Evolutionary conservation across 2,888 invertebrate species (phyloP), one percentile per base, ranked within the genome.

Genomic region (Mycogona germanica): DNA sequence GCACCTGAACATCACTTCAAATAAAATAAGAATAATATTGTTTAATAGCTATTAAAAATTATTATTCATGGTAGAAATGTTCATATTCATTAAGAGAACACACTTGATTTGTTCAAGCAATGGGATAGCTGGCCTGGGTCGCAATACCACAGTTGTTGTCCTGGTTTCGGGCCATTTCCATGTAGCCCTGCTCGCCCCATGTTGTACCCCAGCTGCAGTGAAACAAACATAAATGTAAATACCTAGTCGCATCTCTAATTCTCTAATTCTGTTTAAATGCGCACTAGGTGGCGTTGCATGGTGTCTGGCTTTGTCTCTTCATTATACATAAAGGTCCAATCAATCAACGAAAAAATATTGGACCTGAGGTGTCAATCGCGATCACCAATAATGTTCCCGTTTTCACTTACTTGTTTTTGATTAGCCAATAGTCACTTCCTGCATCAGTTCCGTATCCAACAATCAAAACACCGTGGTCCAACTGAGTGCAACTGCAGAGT

Each of bases 391-490:
- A 46, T n/a, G n/a, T 28, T 46, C 1, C 29, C 46, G 19, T 46
- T 2, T 9, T 47, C 17, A 23, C 5, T 38, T 49, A 38, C 49
- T 64, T 88, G 73, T 91, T 92, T 66, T 91, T 86, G 53, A 91
- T 72, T 37, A 91, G 80, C 89, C 89, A 92, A 61, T 82, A 82
- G 55, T 81, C 77, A 5, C 76, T 79, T 0, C 67, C 68, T 44
- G 60, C 59, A 48, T 70, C 65, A 14, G 68, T 67, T 9, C 88
- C 89, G 65, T 91, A 93, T 0, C 93, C 93, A 9, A 93, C 82
- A n/a, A 87, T 76, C 40, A 92, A 70, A 76, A 92, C 87, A 0
- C 91, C 92, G 66, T 93, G 92, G 70, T 92, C 91, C n/a, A 92
- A 77, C 1, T 71, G 68, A 62, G 77, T 75, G 0, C 80, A 76